These are phyloP conservation scores for Anisognathus igniventris DNA, from an alignment of 2,797 vertebrate species.

Conservation along the genomic window DNA sequence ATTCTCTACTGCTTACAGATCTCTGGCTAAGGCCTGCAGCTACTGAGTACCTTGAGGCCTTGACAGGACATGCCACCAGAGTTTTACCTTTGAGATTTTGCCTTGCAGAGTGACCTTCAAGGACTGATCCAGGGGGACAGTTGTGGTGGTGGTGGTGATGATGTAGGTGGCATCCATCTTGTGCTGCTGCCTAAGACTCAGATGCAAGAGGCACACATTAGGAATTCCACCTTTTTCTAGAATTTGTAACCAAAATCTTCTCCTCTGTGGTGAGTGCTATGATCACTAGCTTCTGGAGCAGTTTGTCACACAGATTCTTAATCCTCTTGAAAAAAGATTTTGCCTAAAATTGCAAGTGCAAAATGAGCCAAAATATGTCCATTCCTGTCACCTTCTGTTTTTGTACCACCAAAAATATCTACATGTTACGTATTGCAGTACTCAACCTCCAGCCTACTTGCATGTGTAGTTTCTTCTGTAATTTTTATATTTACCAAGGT, in stretches of 20 bases:
- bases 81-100: background rate
- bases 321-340: background rate
- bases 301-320: background rate
- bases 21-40: background rate
- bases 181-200: fast-evolving
- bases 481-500: background rate
- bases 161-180: background rate
- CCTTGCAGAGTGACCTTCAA: fast-evolving
- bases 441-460: background rate
- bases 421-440: fast-evolving
- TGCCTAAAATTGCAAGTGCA: background rate
- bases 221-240: background rate
- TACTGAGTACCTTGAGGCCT: background rate
- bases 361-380: background rate
- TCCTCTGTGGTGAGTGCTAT: fast-evolving
- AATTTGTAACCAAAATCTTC: background rate
- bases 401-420: background rate
- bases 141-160: fast-evolving
- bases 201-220: background rate
- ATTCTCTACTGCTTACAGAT: background rate
- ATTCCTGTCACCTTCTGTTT: background rate
- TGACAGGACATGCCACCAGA: fast-evolving
- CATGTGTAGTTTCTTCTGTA: background rate
- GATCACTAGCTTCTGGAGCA: background rate
- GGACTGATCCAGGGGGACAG: too few species aligned